Evolutionary conservation across 2,113 vertebrate species (phyloP).

Genomic region (Eolophus roseicapilla): DNA sequence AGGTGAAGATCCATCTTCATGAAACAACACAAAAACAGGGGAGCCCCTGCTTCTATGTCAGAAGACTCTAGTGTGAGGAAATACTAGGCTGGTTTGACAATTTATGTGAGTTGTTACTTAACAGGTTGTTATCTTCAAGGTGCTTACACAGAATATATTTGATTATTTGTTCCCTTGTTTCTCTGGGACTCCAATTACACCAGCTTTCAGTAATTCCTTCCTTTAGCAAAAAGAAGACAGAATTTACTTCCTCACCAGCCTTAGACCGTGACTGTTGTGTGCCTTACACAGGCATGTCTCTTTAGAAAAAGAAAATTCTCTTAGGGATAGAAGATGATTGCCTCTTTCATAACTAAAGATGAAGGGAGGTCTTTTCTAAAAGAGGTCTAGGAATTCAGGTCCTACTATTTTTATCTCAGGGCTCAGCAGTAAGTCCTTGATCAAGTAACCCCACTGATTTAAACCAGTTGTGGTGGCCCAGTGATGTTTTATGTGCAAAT

Average conservation of each 20-base stretch:
- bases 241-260: background rate
- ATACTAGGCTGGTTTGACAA: background rate
- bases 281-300: background rate
- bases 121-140: background rate
- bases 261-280: background rate
- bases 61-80: background rate
- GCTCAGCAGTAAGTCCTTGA: background rate
- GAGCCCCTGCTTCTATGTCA: background rate
- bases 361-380: background rate
- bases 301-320: background rate
- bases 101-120: background rate
- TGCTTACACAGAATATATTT: accelerated
- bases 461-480: background rate
- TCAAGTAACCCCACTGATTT: background rate
- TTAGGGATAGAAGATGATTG: background rate
- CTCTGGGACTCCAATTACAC: background rate
- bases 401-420: background rate
- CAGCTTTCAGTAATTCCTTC: background rate
- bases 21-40: background rate
- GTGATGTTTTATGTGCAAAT: slow-evolving; percentile 6
- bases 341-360: background rate
- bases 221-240: background rate
- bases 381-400: background rate
- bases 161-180: background rate
- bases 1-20: background rate